Evolutionary conservation across 2,888 invertebrate genomes (phyloP), one percentile per base, ranked within the genome.

Genomic region (Hypselothyrea guttata): DNA sequence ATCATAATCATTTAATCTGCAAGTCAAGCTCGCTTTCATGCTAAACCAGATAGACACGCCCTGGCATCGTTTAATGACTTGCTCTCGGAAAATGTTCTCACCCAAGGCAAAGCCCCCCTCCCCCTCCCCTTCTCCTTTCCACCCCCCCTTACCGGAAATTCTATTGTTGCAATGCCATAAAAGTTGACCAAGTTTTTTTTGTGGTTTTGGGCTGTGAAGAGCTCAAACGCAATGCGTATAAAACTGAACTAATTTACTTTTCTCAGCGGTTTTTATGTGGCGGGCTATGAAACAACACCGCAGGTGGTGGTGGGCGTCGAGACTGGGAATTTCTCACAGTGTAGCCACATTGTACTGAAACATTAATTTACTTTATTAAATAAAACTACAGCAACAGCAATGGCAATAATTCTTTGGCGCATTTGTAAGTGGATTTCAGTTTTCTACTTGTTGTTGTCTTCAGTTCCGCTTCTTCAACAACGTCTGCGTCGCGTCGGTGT

Each of bases 271-370:
- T 74, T 64, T 74, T 77, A 59, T 77, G 61, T 62, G 18, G 35
- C 57, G 40, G 1, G 9, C 54, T 49, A 51, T 49, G 37, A 57
- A 40, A 40, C 13, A 9, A n/a, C 57, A 61, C 41, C 48, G 15
- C 49, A 38, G 46, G 47, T 33, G 1, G 13, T 15, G 8, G 31
- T 15, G 5, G 41, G 41, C 11, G 7, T 41, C 28, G 18, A 18
- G 12, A 12, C 44, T 84, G 78, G 72, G 85, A 85, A 69, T 70
- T 86, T 84, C 81, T 82, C 86, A 82, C 74, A 71, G 81, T 84
- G 86, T 81, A 69, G 59, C 45, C 35, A 47, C 75, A 75, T 79
- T 76, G 71, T 75, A 64, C 55, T 70, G 31, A 55, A 74, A 55
- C 56, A 60, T 77, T 84, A 81, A 75, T 84, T 74, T 58, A 71